Base-by-base conservation (phyloP, 1,140 invertebrate species). In the Coenobita brevimanus region DNA sequence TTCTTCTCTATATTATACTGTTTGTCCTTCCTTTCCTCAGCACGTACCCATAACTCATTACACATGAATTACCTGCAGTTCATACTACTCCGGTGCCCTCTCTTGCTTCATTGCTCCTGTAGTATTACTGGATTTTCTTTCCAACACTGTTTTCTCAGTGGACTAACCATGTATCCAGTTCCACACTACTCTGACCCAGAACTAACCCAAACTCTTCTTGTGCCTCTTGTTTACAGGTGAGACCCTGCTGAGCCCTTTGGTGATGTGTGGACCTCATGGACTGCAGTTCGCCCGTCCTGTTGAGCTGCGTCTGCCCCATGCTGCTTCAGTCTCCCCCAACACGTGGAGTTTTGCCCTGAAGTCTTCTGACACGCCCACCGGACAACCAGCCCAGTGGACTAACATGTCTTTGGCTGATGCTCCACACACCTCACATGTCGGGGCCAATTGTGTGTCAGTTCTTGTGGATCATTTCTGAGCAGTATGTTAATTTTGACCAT, bases 221-320 rank as follows among this genome's bases (percentile, higher is more conserved):
- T 36, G 4, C 41, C 15, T 21, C 27, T 76, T 36, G 54, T 91
- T 92, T 92, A 24, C 92, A 98, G 97, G 97, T 95, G 97, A 98
- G 94, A 96, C 96, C 60, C 95, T 98, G 93, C 94, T 98, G 76
- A 97, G 97, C 91, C 98, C 98, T 64, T 94, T 98, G 90, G 97
- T 98, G 90, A 97, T 98, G 96, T 98, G 97, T 94, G 98, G 98
- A 76, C 98, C 98, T 15, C 96, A 97, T 93, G 97, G 97, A 81
- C 94, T 98, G 81, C 95, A 96, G 92, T 99, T 99, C 93, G 92
- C 95, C 41, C 95, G 95, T 91, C 97, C 97, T 27, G 97, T 99
- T 89, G 97, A 98, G 91, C 94, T 99, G 38, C 91, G 93, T 46
- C 92, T 95, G 41, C 94, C 94, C 17, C 94, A 94, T 90, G 93